Conservation (phyloP, 2,797 vertebrate species). For the Mormyrus proboscirostris region DNA sequence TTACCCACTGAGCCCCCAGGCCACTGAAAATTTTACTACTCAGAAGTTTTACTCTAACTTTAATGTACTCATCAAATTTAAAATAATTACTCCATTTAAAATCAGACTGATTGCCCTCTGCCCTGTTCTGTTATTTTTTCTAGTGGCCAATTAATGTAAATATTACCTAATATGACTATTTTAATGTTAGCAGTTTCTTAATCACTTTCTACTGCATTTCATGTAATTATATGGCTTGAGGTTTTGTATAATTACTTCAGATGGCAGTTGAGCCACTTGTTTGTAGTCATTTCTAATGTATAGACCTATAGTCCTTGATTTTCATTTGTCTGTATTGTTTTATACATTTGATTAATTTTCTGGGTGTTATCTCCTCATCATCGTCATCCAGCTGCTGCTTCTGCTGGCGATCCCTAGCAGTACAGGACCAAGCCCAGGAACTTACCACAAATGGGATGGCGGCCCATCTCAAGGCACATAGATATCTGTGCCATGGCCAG, state of each 20-base stretch:
- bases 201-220: neutral
- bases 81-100: neutral
- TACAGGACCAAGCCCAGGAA: neutral
- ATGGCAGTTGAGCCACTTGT: neutral
- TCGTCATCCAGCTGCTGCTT: neutral
- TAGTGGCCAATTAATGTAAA: neutral
- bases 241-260: neutral
- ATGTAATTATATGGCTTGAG: neutral
- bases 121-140: neutral
- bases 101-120: neutral
- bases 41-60: neutral
- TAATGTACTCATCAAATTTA: neutral
- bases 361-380: neutral
- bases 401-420: neutral
- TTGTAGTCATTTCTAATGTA: neutral
- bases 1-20: neutral
- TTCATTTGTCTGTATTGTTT: neutral
- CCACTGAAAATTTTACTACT: neutral
- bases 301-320: neutral
- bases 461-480: neutral
- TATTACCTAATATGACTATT: neutral
- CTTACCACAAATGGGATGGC: neutral
- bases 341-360: neutral
- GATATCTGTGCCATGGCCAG: neutral
- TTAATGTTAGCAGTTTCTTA: neutral